phyloP scores from a whole-genome alignment of 2,888 invertebrate genomes.

The Yponomeuta cagnagella region DNA sequence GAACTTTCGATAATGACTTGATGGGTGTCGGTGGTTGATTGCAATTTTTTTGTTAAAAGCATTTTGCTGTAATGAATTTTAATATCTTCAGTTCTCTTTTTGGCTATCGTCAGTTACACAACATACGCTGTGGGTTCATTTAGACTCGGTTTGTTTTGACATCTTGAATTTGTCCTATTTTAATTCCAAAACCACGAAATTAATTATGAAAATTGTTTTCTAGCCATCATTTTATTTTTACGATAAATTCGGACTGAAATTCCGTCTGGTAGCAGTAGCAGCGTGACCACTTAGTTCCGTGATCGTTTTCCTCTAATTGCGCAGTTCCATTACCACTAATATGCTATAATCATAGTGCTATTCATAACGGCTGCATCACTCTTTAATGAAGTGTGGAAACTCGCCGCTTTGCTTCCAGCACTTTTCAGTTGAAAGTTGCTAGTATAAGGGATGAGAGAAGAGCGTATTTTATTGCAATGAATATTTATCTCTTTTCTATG shows the following conservation, averaged over 20 bases:
- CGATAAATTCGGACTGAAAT: neutral
- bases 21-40: constrained; percentile 37
- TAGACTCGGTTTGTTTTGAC: neutral
- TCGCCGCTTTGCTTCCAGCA: constrained; percentile 58
- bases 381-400: constrained; percentile 70
- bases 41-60: constrained; percentile 26
- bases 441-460: constrained; percentile 22
- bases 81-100: neutral
- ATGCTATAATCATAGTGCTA: constrained; percentile 62
- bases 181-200: neutral
- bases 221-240: too few relatives aligned
- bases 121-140: neutral
- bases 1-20: constrained; percentile 43
- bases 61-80: constrained; percentile 8
- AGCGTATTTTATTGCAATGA: neutral
- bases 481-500: neutral
- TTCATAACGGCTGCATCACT: constrained; percentile 59
- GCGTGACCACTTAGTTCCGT: neutral
- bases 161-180: neutral
- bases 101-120: neutral
- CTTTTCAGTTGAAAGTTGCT: constrained; percentile 38
- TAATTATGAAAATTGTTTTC: neutral
- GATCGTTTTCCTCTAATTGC: constrained; percentile 47
- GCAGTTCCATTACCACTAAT: constrained; percentile 62
- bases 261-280: neutral